A percentile compares a stretch with the other conserved stretches of the same genome.
Evolutionary conservation across 1,140 invertebrate species (phyloP).

Genomic region (Bicyclus anynana): DNA sequence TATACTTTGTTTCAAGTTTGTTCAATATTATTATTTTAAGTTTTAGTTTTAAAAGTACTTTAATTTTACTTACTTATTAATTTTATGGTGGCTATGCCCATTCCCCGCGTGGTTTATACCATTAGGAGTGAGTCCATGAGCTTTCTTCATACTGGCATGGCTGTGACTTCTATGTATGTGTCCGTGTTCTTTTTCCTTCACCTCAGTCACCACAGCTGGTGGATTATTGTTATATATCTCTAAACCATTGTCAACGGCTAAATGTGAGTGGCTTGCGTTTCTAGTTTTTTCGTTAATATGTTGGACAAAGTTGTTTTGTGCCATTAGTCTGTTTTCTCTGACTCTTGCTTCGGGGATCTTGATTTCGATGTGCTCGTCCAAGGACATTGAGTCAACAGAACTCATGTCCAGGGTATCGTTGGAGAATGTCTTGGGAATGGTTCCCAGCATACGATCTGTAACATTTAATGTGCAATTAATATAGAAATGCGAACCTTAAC

Average conservation of each 20-base stretch:
- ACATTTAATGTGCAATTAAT: conserved; percentile 11
- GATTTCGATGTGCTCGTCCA: conserved; percentile 75
- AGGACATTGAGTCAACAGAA: conserved; percentile 74
- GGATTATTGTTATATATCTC: conserved; percentile 44
- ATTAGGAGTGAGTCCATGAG: conserved; percentile 54
- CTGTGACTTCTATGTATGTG: conserved; percentile 66
- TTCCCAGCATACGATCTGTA: conserved; percentile 70
- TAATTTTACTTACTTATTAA: conserved; percentile 54
- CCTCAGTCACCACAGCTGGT: conserved; percentile 29
- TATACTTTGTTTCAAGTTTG: no score
- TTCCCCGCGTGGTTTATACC: conserved; percentile 48
- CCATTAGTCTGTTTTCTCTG: conserved; percentile 68
- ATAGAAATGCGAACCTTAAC: neutral
- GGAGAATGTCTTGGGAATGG: conserved; percentile 72
- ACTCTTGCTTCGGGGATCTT: conserved; percentile 72
- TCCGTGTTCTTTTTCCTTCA: conserved; percentile 33
- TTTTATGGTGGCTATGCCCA: conserved; percentile 51
- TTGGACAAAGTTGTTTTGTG: conserved; percentile 68
- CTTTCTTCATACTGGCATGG: conserved; percentile 64
- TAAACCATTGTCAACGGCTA: conserved; percentile 53
- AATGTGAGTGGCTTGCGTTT: conserved; percentile 52
- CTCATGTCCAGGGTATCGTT: conserved; percentile 73
- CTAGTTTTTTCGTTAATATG: conserved; percentile 62
- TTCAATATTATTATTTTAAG: no score
- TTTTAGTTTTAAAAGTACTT: no score